Conservation (phyloP, 1,140 invertebrate species). For the Drosophila nannoptera region DNA sequence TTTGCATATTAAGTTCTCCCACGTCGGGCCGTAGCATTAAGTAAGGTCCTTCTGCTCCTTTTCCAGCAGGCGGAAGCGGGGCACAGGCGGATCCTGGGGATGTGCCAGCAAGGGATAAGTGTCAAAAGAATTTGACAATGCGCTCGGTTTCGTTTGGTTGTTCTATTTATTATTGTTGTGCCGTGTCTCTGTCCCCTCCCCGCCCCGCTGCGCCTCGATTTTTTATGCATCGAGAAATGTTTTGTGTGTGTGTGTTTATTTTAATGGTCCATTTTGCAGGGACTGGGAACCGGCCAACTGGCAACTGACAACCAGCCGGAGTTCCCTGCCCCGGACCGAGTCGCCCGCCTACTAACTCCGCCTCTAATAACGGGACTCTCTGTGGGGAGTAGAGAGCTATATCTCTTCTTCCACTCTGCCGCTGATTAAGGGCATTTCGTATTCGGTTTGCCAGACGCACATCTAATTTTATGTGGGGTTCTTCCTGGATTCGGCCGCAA, state of each 20-base stretch:
- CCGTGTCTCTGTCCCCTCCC: slow-evolving; percentile 10
- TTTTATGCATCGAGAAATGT: slow-evolving; percentile 70
- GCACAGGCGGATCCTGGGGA: background rate
- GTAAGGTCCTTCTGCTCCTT: slow-evolving; percentile 26
- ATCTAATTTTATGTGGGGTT: slow-evolving; percentile 7
- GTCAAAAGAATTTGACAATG: slow-evolving; percentile 77
- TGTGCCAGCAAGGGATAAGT: slow-evolving; percentile 65
- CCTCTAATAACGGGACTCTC: background rate
- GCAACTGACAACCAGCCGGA: slow-evolving; percentile 20
- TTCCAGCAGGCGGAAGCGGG: background rate
- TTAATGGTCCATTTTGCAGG: slow-evolving; percentile 61
- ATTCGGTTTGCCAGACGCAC: background rate
- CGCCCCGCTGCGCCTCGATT: slow-evolving; percentile 33
- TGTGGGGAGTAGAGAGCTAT: too few species aligned
- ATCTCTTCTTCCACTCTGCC: too few species aligned
- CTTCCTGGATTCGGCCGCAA: slow-evolving; percentile 18
- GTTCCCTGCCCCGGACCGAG: background rate
- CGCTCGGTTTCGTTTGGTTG: slow-evolving; percentile 45
- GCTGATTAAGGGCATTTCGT: background rate
- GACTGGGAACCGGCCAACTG: slow-evolving; percentile 2
- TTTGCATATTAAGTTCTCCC: slow-evolving; percentile 56
- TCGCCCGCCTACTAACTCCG: background rate
- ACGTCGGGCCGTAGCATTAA: slow-evolving; percentile 14
- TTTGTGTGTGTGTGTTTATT: slow-evolving; percentile 60
- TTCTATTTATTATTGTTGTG: slow-evolving; percentile 37